Evolutionary conservation across 2,113 vertebrate species (phyloP).

Genomic region (Phasianus colchicus): DNA sequence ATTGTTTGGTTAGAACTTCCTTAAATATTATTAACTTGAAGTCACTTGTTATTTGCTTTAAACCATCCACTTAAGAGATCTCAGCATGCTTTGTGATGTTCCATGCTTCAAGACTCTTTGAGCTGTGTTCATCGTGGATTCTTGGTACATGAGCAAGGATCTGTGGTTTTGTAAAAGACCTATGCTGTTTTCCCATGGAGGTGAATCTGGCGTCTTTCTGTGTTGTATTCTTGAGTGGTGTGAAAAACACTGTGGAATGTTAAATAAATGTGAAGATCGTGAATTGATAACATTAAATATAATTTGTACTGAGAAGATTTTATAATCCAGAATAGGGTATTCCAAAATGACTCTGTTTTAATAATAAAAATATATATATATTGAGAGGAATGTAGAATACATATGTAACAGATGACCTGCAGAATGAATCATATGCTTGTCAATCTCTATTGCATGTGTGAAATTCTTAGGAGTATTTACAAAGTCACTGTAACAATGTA

Average conservation of each 20-base stretch:
- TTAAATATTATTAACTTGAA: not conserved
- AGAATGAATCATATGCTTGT: not conserved
- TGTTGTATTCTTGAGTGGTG: not conserved
- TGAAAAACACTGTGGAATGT: not conserved
- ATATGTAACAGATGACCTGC: not conserved
- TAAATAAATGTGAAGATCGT: not conserved
- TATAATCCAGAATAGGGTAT: not conserved
- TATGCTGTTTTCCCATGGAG: not conserved
- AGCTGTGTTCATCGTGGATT: accelerated
- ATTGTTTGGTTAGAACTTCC: not conserved
- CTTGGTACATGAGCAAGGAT: not conserved
- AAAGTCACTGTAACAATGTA: not conserved
- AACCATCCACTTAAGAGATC: not conserved
- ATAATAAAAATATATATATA: not conserved
- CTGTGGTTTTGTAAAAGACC: not conserved
- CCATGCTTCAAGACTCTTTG: not conserved
- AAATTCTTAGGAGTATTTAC: not conserved
- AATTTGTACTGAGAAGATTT: not conserved
- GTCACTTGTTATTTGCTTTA: not conserved
- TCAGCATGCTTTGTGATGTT: not conserved
- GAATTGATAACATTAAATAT: accelerated
- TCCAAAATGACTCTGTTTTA: not conserved
- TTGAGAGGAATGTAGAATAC: not conserved
- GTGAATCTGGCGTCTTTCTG: not conserved
- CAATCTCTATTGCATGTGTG: not conserved